Conservation (phyloP, 2,113 vertebrate species). For the Mystacornis crossleyi region DNA sequence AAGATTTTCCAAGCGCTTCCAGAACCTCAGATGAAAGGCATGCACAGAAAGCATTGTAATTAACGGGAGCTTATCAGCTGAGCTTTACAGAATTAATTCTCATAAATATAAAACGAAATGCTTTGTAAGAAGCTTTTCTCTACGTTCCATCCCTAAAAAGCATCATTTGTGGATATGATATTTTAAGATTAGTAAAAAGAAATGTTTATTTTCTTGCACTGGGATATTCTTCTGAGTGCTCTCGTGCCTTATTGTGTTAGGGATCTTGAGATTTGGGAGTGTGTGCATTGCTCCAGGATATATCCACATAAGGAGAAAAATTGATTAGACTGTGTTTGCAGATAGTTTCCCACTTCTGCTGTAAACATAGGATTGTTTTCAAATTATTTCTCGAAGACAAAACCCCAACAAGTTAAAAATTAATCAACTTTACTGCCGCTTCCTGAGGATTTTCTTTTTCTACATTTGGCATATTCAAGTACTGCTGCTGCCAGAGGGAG, state of each 20-base stretch:
- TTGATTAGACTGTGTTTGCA: neutral
- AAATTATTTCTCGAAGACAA: neutral
- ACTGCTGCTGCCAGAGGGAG: neutral
- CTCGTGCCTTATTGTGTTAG: neutral
- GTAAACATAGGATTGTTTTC: neutral
- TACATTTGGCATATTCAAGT: neutral
- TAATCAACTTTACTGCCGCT: neutral
- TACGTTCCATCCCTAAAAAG: neutral
- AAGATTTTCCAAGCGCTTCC: conserved; percentile 22
- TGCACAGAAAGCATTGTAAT: conserved; percentile 6
- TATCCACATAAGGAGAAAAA: neutral
- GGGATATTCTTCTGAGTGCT: neutral
- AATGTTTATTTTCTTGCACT: neutral
- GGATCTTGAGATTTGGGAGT: conserved; percentile 34
- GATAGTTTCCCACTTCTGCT: neutral
- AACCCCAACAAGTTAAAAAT: neutral
- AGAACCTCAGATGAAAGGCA: conserved; percentile 17
- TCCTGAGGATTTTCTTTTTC: neutral
- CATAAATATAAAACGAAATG: neutral
- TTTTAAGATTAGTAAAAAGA: neutral
- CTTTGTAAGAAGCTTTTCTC: neutral
- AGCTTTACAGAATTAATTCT: neutral
- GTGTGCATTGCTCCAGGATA: neutral
- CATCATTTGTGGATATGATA: neutral
- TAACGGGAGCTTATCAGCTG: neutral